Evolutionary conservation across 2,797 vertebrate genomes (phyloP).

Genomic region (Kryptopterus vitreolus): DNA sequence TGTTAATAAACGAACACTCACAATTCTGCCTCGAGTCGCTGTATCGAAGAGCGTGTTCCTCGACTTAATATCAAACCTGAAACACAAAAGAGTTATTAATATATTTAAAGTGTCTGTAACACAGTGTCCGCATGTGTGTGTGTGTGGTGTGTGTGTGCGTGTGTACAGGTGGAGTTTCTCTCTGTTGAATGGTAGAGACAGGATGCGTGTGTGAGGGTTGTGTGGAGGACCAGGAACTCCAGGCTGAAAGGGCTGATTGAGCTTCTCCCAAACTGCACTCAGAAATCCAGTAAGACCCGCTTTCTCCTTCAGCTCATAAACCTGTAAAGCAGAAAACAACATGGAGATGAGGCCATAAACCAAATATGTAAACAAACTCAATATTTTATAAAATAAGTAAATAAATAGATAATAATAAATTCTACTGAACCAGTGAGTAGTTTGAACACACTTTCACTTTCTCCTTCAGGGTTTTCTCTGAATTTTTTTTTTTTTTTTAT

Average conservation of each 20-base stretch:
- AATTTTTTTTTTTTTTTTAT: no score
- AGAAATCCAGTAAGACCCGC: slow-evolving; percentile 78
- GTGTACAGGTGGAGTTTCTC: slow-evolving; percentile 96
- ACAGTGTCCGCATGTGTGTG: slow-evolving; percentile 8
- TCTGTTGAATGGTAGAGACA: slow-evolving; percentile 91
- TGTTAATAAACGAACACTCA: slow-evolving; percentile 67
- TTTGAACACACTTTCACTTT: no score
- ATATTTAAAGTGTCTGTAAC: not conserved
- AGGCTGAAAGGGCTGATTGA: slow-evolving; percentile 86
- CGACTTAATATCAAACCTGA: slow-evolving; percentile 91
- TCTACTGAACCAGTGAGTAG: no score
- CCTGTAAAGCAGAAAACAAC: slow-evolving; percentile 67
- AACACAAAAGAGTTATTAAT: slow-evolving; percentile 45
- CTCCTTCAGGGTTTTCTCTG: no score
- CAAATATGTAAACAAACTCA: no score
- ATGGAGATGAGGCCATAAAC: no score
- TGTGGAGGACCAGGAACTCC: slow-evolving; percentile 77
- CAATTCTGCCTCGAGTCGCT: slow-evolving; percentile 92
- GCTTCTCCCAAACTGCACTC: slow-evolving; percentile 73
- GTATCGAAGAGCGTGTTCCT: slow-evolving; percentile 92
- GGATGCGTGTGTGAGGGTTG: slow-evolving; percentile 72
- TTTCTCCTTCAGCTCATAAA: slow-evolving; percentile 84
- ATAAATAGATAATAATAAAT: no score
- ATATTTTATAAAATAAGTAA: no score
- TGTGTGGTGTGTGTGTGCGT: not conserved